A percentile compares a stretch with the other conserved stretches of the same genome.
Evolutionary conservation across 2,888 invertebrate genomes (phyloP).

Genomic region (Tanypteryx hageni): DNA sequence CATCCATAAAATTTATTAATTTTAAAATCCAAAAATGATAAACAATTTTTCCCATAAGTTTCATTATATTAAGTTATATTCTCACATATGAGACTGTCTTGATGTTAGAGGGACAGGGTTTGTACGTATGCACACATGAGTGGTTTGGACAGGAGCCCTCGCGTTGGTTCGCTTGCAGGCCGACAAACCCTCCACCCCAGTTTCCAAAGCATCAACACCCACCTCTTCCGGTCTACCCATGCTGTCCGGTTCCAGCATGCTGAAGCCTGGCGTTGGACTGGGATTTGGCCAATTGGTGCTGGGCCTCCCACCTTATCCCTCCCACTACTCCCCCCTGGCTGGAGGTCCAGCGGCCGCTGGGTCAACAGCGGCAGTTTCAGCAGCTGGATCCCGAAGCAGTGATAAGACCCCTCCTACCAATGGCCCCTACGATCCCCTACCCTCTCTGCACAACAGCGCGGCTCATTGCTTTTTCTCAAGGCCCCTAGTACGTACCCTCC

Average conservation of each 20-base stretch:
- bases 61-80: background rate
- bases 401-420: conserved; percentile 16
- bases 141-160: background rate
- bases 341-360: conserved; percentile 15
- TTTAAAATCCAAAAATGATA: background rate
- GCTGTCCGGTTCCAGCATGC: conserved; percentile 68
- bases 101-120: background rate
- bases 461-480: conserved; percentile 35
- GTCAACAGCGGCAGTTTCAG: conserved; percentile 30
- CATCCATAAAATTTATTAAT: background rate
- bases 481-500: conserved; percentile 26
- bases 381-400: conserved; percentile 14
- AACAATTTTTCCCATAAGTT: background rate
- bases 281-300: background rate
- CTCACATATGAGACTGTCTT: background rate
- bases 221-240: conserved; percentile 72
- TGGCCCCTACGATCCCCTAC: conserved; percentile 5
- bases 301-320: conserved; percentile 35
- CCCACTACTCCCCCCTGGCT: conserved; percentile 38
- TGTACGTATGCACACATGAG: background rate
- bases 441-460: conserved; percentile 26
- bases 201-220: conserved; percentile 77
- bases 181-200: conserved; percentile 77
- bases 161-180: conserved; percentile 71
- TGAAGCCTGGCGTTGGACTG: conserved; percentile 66